A percentile compares a stretch with the other conserved stretches of the same genome.
phyloP scores from a whole-genome alignment of 2,797 vertebrate species.

The Petrocephalus sullivani region DNA sequence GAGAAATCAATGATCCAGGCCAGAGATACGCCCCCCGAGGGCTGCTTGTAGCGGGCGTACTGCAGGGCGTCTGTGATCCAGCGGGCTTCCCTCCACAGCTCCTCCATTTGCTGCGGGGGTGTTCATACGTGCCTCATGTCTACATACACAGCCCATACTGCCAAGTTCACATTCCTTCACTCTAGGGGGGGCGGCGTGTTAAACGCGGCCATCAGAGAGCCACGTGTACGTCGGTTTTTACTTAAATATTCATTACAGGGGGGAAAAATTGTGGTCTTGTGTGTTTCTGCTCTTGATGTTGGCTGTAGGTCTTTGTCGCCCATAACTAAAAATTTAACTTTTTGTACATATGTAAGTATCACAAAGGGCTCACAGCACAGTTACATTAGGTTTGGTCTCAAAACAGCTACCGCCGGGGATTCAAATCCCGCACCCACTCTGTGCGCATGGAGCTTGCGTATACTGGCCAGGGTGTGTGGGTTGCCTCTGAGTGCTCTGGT shows the following conservation, averaged over 20 bases:
- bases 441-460: background rate
- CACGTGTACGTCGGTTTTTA: background rate
- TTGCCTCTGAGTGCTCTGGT: background rate
- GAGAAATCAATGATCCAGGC: slow-evolving; percentile 72
- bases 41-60: slow-evolving; percentile 84
- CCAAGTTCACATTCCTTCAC: slow-evolving; percentile 1
- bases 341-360: background rate
- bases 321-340: background rate
- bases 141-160: background rate
- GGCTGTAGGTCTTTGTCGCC: background rate
- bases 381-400: background rate
- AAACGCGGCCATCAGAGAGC: background rate
- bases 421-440: background rate
- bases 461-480: background rate
- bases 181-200: background rate
- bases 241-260: background rate
- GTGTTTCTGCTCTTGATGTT: background rate
- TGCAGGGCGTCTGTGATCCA: slow-evolving; percentile 89
- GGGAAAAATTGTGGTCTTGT: background rate
- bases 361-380: background rate
- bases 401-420: background rate
- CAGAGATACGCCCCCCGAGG: slow-evolving; percentile 70
- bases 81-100: slow-evolving; percentile 83
- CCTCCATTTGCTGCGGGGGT: slow-evolving; percentile 78
- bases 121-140: background rate